phyloP scores from a whole-genome alignment of 1,140 invertebrate species.

The Anthonomus grandis region DNA sequence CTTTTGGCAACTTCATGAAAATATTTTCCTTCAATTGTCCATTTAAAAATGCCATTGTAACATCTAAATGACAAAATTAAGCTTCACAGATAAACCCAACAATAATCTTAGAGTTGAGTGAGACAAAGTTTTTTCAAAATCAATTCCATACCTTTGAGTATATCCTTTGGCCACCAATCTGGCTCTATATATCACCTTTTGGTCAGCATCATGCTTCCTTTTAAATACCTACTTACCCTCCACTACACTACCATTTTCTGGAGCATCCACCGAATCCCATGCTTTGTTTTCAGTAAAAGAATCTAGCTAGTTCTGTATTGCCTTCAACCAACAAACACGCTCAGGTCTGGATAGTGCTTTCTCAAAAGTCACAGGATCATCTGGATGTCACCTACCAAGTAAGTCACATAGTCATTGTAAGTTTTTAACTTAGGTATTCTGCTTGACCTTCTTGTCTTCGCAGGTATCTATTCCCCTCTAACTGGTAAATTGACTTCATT shows the following conservation, averaged over 20 bases:
- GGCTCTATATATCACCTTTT: neutral
- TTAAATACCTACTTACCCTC: neutral
- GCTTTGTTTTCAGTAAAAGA: too few relatives aligned
- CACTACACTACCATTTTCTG: neutral
- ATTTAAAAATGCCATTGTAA: too few relatives aligned
- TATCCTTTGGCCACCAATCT: neutral
- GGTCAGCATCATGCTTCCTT: neutral
- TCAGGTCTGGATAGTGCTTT: neutral
- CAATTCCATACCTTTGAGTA: too few relatives aligned
- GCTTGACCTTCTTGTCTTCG: neutral
- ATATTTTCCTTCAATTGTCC: too few relatives aligned
- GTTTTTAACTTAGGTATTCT: too few relatives aligned
- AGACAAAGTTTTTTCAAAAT: neutral
- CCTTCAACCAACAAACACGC: too few relatives aligned
- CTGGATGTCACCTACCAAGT: neutral
- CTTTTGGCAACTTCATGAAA: too few relatives aligned
- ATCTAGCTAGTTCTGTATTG: neutral
- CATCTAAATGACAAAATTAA: too few relatives aligned
- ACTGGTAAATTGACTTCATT: neutral
- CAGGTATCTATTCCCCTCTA: neutral
- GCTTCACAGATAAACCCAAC: neutral
- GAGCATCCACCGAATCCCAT: too few relatives aligned
- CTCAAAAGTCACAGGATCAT: neutral
- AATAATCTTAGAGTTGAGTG: neutral
- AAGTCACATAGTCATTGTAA: neutral